These are phyloP conservation scores for Leptodactylus fuscus DNA, from an alignment of 2,113 vertebrate species.

Conservation along the genomic window DNA sequence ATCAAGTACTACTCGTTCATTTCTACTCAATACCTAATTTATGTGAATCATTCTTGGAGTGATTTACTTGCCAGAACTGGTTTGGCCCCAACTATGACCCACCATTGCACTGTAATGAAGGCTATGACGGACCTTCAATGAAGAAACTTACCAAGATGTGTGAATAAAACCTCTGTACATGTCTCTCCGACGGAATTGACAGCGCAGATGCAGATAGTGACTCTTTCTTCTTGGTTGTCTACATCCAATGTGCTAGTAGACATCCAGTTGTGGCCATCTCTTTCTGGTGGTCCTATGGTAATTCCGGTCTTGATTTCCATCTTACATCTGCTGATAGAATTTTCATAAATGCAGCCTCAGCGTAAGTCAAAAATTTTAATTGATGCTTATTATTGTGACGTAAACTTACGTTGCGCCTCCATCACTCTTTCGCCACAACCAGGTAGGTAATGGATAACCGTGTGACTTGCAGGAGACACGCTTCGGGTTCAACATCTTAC, in stretches of 20 bases:
- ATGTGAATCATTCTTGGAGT: neutral
- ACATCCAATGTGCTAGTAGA: constrained; percentile 70
- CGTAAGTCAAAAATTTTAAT: too few species aligned
- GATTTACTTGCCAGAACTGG: neutral
- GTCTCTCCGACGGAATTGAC: constrained; percentile 71
- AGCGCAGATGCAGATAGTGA: constrained; percentile 77
- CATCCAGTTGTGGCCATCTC: constrained; percentile 72
- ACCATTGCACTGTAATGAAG: too few species aligned
- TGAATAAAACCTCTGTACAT: constrained; percentile 71
- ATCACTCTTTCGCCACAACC: constrained; percentile 74
- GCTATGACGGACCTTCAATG: too few species aligned
- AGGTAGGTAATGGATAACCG: constrained; percentile 72
- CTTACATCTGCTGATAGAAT: constrained; percentile 72
- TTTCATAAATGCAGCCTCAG: neutral
- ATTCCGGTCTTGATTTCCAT: constrained; percentile 74
- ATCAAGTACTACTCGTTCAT: too few species aligned
- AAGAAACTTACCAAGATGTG: neutral
- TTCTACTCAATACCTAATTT: neutral
- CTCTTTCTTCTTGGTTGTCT: constrained; percentile 40
- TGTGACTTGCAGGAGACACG: constrained; percentile 71
- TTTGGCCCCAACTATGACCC: neutral
- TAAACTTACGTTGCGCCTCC: constrained; percentile 72
- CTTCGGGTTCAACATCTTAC: constrained; percentile 44
- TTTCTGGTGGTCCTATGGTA: constrained; percentile 65
- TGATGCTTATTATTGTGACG: constrained; percentile 53